Evolutionary conservation across 2,113 vertebrate genomes (phyloP).

Genomic region (Ascaphus truei): DNA sequence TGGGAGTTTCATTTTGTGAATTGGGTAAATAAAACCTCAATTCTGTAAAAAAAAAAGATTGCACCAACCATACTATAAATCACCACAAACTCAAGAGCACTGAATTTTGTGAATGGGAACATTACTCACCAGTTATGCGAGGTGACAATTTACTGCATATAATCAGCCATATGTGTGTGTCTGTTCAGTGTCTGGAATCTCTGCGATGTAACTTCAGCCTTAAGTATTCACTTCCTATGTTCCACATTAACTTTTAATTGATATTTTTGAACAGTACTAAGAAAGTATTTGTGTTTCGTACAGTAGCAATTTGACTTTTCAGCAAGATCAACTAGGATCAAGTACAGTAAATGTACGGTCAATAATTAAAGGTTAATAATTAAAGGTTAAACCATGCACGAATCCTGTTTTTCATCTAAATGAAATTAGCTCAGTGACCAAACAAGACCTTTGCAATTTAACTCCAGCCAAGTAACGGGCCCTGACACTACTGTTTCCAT

Average conservation of each 20-base stretch:
- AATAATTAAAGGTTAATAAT: constrained; percentile 37
- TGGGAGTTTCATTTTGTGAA: too few relatives aligned
- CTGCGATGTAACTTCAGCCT: not conserved
- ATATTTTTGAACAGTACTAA: not conserved
- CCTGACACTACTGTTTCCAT: not conserved
- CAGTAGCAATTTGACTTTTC: not conserved
- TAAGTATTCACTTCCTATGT: not conserved
- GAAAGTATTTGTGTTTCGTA: not conserved
- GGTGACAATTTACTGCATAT: too few relatives aligned
- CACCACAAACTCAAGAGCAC: too few relatives aligned
- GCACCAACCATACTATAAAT: too few relatives aligned
- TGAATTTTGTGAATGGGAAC: too few relatives aligned
- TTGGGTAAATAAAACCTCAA: too few relatives aligned
- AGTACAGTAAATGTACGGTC: constrained; percentile 13
- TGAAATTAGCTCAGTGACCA: constrained; percentile 32
- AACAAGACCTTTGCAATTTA: not conserved
- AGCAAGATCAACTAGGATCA: constrained; percentile 6
- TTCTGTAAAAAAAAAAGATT: too few relatives aligned
- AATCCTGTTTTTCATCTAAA: constrained; percentile 29
- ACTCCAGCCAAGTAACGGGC: not conserved
- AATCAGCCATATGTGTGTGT: too few relatives aligned
- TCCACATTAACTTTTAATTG: not conserved
- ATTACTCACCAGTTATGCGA: too few relatives aligned
- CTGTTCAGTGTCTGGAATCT: too few relatives aligned
- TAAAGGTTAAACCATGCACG: constrained; percentile 32